Evolutionary conservation across 2,797 vertebrate genomes (phyloP), one percentile per base, ranked within the genome.

Genomic region (Menidia menidia): DNA sequence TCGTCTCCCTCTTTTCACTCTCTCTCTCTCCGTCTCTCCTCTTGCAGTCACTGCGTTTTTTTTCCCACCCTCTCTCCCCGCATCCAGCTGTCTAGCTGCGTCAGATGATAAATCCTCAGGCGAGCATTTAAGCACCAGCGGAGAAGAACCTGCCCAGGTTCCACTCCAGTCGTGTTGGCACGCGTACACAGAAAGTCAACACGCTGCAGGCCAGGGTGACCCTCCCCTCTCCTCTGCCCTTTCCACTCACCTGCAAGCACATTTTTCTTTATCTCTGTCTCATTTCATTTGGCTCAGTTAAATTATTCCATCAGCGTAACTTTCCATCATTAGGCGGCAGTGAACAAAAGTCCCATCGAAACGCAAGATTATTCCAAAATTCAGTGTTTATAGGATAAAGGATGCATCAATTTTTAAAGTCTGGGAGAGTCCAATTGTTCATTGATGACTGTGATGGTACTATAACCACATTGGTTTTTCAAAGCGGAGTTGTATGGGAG

Each of bases 101-200:
- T 55, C 19, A 45, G 75, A 81, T 84, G 77, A 91, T 90, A 72
- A 89, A 91, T 90, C 81, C 64, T 75, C 60, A 39, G 58, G 77
- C 43, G 8, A 74, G 60, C 68, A 78, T 82, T 78, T 79, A 84
- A 78, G 82, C 77, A 78, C 71, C 71, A 74, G 43, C 60, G 44
- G 70, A 82, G 84, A 82, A 86, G 75, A 85, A 82, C 71, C 41
- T 47, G 50, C 51, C 45, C 60, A 59, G 57, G 68, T 70, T 71
- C 64, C 19, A 19, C 63, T 60, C 42, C 48, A 31, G 50, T 82
- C 72, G 72, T 70, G 64, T 53, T 50, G 57, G 67, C 70, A 79
- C 68, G 75, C 64, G 72, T 75, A 73, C 71, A 72, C 30, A 64
- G 32, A 39, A 18, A 73, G 74, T 74, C 71, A 66, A 57, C 70